Evolutionary conservation across 1,140 invertebrate species (phyloP), one percentile per base, ranked within the genome.

Genomic region (Meteorus sp.): DNA sequence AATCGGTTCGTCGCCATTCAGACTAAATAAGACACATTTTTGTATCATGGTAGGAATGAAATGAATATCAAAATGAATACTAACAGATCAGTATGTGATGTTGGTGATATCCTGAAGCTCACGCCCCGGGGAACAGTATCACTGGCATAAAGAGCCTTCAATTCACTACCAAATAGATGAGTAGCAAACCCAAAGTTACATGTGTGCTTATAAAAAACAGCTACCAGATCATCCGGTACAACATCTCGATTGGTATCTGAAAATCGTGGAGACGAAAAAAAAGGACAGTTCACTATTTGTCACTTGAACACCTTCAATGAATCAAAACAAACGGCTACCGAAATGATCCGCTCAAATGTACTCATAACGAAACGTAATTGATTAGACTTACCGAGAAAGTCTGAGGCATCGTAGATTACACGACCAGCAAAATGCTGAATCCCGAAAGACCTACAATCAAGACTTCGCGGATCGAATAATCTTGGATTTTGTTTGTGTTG

Each of bases 151-250:
- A 95, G 78, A 0, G 91, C 89, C 80, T 95, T 95, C 27, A 97
- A 78, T 74, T 98, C 94, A 33, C 90, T 91, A 0, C 93, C 92
- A 76, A 97, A 98, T 0, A 98, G 80, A 76, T 97, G 94, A 2
- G 92, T 94, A 0, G 92, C 94, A 76, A 98, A 98, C 7, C 94
- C 94, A 78, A 97, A 97, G 69, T 93, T 94, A 74, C 94, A 97
- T 35, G 86, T 89, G 62, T 94, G 89, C 67, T 94, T 94, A 77
- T 96, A 93, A 77, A 98, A 97, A 0, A 95, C 92, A 1, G 90
- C 88, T 0, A 98, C 89, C 54, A 97, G 79, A 73, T 97, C 94
- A 74, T 97, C 94, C 4, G 93, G 91, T 13, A 97, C 88, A 3
- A 92, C 87, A 78, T 98, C 94, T 60, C 91, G 88, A 76, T 97